Evolutionary conservation across 2,113 vertebrate genomes (phyloP).

Genomic region (Sorex araneus): DNA sequence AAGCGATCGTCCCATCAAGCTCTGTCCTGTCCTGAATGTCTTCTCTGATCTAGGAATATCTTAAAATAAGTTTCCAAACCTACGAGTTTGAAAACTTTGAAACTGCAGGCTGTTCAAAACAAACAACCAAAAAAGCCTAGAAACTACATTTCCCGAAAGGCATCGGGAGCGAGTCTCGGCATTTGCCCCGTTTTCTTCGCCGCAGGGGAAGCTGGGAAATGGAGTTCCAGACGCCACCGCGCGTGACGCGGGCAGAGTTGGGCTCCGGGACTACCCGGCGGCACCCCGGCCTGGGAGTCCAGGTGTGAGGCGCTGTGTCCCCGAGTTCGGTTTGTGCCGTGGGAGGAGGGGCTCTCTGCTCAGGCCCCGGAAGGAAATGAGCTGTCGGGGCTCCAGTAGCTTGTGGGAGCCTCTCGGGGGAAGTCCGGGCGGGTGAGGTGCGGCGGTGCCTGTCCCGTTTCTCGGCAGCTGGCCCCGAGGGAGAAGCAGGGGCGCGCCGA

Average conservation of each 20-base stretch:
- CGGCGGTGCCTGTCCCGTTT: background rate
- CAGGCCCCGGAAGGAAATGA: background rate
- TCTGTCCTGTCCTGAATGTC: too few species aligned
- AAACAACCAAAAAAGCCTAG: background rate
- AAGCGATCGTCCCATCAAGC: too few species aligned
- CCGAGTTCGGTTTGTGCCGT: background rate
- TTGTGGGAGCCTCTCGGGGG: background rate
- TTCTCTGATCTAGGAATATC: background rate
- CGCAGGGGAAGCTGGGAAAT: slow-evolving; percentile 66
- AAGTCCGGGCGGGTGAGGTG: background rate
- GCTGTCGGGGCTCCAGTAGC: background rate
- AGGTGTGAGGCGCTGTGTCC: background rate
- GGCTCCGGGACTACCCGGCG: background rate
- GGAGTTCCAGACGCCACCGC: slow-evolving; percentile 53
- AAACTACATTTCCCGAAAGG: slow-evolving; percentile 75
- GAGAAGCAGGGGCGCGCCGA: background rate
- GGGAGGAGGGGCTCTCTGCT: background rate
- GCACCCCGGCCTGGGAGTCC: fast-evolving
- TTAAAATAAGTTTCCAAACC: background rate
- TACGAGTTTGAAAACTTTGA: background rate
- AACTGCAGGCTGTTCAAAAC: background rate
- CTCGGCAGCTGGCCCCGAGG: background rate
- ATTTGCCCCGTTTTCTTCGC: background rate
- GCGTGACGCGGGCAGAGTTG: slow-evolving; percentile 13
- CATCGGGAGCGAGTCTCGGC: background rate